Conservation (phyloP, 2,113 vertebrate genomes). For the Gnathonemus longibarbis region DNA sequence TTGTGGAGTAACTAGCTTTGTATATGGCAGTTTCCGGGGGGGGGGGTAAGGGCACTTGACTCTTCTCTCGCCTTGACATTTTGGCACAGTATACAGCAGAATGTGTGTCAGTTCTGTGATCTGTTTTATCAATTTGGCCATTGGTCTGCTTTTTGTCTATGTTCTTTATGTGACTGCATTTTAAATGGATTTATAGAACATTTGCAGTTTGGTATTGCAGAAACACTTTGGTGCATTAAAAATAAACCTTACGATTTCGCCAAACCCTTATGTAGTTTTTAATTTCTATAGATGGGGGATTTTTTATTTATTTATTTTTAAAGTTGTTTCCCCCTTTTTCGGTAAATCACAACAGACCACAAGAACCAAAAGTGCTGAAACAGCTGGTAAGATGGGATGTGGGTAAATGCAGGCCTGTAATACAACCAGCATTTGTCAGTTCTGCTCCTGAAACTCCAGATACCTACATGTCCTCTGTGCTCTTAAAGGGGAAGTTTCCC, state of each 20-base stretch:
- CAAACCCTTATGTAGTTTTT: neutral
- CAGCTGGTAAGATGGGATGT: neutral
- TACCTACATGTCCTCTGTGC: neutral
- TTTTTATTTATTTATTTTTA: neutral
- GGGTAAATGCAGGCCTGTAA: neutral
- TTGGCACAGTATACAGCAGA: neutral
- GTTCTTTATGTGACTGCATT: neutral
- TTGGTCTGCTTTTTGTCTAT: neutral
- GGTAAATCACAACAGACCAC: neutral
- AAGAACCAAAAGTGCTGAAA: neutral
- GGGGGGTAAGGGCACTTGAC: neutral
- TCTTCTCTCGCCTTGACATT: neutral
- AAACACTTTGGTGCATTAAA: constrained; percentile 6
- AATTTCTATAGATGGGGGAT: neutral
- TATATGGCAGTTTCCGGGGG: neutral
- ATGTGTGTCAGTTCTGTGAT: neutral
- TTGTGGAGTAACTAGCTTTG: constrained; percentile 5
- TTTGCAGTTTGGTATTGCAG: constrained; percentile 12
- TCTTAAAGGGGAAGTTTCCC: neutral
- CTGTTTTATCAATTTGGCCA: neutral
- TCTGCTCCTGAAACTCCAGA: neutral
- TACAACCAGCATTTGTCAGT: neutral
- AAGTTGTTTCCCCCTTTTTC: neutral
- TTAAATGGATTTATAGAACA: neutral
- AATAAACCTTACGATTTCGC: neutral